These are phyloP conservation scores for Hephaestus fuliginosus DNA, from an alignment of 2,797 vertebrate genomes.

Conservation along the genomic window DNA sequence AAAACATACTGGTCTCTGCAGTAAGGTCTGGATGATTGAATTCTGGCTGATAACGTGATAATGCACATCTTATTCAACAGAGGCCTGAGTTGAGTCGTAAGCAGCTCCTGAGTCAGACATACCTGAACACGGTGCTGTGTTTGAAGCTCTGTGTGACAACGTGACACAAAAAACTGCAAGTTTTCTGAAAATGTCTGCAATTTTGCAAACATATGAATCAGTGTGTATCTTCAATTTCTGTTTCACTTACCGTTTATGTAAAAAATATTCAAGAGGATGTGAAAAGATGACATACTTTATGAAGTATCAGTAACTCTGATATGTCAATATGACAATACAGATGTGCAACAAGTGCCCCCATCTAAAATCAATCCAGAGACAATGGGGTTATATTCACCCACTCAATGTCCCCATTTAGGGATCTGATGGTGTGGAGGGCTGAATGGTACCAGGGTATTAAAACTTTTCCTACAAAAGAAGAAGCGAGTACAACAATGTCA, in stretches of 20 bases:
- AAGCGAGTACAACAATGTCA: neutral
- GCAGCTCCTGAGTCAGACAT: neutral
- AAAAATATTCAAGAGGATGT: neutral
- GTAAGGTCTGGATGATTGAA: conserved; percentile 20
- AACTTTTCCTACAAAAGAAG: neutral
- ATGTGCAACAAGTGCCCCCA: neutral
- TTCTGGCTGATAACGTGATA: conserved; percentile 8
- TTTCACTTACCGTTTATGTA: neutral
- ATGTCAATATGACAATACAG: neutral
- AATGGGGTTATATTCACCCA: too few species aligned
- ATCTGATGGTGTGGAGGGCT: neutral
- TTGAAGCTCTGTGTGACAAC: neutral
- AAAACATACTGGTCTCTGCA: neutral
- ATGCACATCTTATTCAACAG: neutral
- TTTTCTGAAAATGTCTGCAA: neutral
- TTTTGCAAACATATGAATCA: neutral
- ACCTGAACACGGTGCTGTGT: neutral
- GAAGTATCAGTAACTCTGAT: neutral
- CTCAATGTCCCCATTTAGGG: too few species aligned
- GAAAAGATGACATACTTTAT: neutral
- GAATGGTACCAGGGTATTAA: neutral
- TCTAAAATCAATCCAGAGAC: too few species aligned
- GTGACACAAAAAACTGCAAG: neutral
- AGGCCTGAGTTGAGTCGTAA: conserved; percentile 13
- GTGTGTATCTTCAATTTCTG: too few species aligned